Evolutionary conservation across 2,888 invertebrate genomes (phyloP).

Genomic region (Agonopterix subpropinquella): DNA sequence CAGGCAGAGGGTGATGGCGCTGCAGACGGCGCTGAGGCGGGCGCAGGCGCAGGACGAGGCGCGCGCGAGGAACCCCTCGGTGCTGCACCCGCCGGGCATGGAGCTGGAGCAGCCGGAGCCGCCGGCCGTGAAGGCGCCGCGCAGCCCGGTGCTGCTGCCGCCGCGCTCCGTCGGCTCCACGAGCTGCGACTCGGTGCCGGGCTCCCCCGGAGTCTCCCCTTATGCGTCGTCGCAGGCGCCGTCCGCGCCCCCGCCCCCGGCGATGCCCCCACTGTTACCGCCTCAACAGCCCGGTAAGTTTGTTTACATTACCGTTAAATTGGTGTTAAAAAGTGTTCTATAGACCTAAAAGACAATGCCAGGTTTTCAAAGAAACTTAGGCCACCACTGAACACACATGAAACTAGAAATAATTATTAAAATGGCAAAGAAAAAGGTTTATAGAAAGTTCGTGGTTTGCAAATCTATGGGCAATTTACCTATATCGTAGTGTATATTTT

Average conservation of each 20-base stretch:
- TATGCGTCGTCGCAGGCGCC: constrained; percentile 67
- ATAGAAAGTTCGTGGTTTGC: no score
- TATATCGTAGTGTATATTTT: no score
- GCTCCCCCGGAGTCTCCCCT: constrained; percentile 61
- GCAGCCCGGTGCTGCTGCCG: constrained; percentile 47
- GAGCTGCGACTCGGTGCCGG: constrained; percentile 61
- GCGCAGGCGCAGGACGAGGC: constrained; percentile 92
- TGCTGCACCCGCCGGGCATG: constrained; percentile 50
- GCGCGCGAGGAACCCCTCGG: constrained; percentile 61
- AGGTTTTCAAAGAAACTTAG: no score
- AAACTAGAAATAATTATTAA: no score
- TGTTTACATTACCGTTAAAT: no score
- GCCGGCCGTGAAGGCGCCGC: constrained; percentile 61
- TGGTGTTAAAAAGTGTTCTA: no score
- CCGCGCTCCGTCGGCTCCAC: constrained; percentile 55
- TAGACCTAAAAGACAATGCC: no score
- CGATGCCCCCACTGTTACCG: constrained; percentile 67
- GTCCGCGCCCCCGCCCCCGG: constrained; percentile 74
- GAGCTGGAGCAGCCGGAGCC: constrained; percentile 69
- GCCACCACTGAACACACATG: no score
- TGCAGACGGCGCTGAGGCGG: constrained; percentile 87
- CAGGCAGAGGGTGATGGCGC: constrained; percentile 92
- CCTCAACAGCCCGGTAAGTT: constrained; percentile 67
- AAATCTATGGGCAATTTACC: no score
- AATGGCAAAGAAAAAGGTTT: no score